Conservation (phyloP, 92 coral and sea anemone genomes). For the Palythoa grandiflora region DNA sequence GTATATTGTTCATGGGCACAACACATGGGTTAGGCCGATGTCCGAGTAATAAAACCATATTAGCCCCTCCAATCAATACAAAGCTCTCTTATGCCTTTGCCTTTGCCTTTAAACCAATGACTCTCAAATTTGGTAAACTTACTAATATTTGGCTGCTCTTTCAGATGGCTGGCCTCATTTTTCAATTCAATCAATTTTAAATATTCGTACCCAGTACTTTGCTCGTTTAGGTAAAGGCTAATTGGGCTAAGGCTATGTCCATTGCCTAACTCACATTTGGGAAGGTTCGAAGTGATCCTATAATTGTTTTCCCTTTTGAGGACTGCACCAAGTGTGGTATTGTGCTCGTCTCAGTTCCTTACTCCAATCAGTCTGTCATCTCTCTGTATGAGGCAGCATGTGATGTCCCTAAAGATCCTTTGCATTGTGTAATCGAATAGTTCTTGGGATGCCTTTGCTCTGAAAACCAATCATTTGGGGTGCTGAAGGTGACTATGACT, state of each 20-base stretch:
- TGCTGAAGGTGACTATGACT: conserved; percentile 40
- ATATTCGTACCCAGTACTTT: too few species aligned
- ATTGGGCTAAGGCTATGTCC: background rate
- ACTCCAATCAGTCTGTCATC: background rate
- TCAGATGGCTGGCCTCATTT: too few species aligned
- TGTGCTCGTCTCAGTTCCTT: background rate
- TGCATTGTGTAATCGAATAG: conserved; percentile 35
- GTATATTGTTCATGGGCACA: too few species aligned
- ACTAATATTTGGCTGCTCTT: too few species aligned
- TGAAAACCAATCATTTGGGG: conserved; percentile 48
- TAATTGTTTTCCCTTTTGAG: conserved; percentile 27
- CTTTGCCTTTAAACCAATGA: too few species aligned
- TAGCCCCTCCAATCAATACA: too few species aligned
- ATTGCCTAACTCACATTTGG: conserved; percentile 50
- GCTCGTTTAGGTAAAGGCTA: too few species aligned
- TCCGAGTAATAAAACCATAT: too few species aligned
- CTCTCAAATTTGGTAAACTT: too few species aligned
- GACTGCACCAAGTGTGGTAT: conserved; percentile 14
- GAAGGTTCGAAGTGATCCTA: conserved; percentile 37
- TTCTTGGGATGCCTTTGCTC: conserved; percentile 49
- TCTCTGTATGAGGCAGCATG: background rate
- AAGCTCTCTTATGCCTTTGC: too few species aligned
- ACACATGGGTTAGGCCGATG: too few species aligned
- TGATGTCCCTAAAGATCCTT: background rate
- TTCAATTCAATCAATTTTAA: too few species aligned